These are phyloP conservation scores for Dyspetes luteomarginatus DNA, from an alignment of 2,888 invertebrate species.

Conservation along the genomic window DNA sequence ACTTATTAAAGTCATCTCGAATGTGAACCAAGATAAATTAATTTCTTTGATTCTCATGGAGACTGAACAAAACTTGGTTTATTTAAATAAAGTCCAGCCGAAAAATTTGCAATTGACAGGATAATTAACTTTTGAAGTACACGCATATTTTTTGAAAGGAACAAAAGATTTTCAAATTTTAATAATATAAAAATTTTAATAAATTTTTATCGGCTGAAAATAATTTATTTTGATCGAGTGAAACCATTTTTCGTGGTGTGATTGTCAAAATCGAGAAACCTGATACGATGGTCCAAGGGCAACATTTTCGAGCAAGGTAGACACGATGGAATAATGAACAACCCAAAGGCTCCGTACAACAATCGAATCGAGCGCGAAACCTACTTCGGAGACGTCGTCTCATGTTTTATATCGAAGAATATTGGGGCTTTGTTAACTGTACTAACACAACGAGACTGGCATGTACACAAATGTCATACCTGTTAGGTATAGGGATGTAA, in stretches of 20 bases:
- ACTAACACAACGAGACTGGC: slow-evolving; percentile 35
- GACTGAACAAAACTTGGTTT: background rate
- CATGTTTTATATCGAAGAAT: slow-evolving; percentile 77
- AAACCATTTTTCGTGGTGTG: slow-evolving; percentile 53
- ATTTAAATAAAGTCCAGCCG: background rate
- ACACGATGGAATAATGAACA: slow-evolving; percentile 22
- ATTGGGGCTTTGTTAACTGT: slow-evolving; percentile 74
- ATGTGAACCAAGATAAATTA: background rate
- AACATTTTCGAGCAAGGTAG: slow-evolving; percentile 68
- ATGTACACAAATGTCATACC: slow-evolving; percentile 2
- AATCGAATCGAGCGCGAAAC: slow-evolving; percentile 76
- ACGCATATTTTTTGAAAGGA: too few relatives aligned
- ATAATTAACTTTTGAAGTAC: too few relatives aligned
- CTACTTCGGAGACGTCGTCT: slow-evolving; percentile 56
- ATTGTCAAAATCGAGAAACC: slow-evolving; percentile 76
- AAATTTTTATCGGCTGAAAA: background rate
- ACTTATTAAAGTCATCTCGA: background rate
- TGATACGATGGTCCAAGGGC: slow-evolving; percentile 74
- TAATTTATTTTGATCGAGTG: background rate
- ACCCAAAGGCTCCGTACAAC: slow-evolving; percentile 70
- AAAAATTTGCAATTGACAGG: too few relatives aligned
- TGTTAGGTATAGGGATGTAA: slow-evolving; percentile 31
- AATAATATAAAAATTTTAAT: too few relatives aligned
- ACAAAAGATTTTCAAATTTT: too few relatives aligned
- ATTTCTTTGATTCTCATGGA: background rate